Evolutionary conservation across 2,113 vertebrate genomes (phyloP), one percentile per base, ranked within the genome.

Genomic region (Electrona antarctica): DNA sequence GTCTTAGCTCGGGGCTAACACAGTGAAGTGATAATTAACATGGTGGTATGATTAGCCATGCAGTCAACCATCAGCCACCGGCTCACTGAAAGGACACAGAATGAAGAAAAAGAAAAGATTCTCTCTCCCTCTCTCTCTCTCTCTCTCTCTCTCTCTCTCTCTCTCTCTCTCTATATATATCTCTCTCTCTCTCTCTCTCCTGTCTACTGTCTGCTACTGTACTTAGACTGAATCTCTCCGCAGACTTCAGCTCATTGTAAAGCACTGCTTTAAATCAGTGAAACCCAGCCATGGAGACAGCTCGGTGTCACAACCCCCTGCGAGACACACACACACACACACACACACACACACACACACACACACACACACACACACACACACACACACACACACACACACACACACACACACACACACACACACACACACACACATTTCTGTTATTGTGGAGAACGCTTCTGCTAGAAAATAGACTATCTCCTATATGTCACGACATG

Each of bases 41-140:
- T 88, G 85, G 77, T 80, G 78, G 74, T 86, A 77, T 86, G 80
- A 90, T 88, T 89, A 88, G 57, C 81, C 73, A 85, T 89, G 85
- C 81, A 85, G 82, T 87, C 73, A 70, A 77, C 70, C 71, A 76
- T 68, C 71, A 78, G 87, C 88, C 81, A 86, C 70, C 55, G 83
- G 85, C 79, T 84, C 73, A 74, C 77, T 48, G 46, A 74, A 85
- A 78, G 88, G 67, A 82, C 75, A 67, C 62, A 72, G 62, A 57
- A 74, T 69, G 21, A 73, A 81, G 74, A 68, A 69, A 68, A 33
- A 52, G 81, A 41, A 71, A 57, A n/a, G 61, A 60, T 76, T 33
- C 8, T 52, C 7, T 82, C 7, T 79, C 57, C 67, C 0, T 74
- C 69, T 86, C 54, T 55, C 12, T 55, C 54, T 14, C 54, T 55